Evolutionary conservation across 2,797 vertebrate species (phyloP).

Genomic region (Limosa lapponica): DNA sequence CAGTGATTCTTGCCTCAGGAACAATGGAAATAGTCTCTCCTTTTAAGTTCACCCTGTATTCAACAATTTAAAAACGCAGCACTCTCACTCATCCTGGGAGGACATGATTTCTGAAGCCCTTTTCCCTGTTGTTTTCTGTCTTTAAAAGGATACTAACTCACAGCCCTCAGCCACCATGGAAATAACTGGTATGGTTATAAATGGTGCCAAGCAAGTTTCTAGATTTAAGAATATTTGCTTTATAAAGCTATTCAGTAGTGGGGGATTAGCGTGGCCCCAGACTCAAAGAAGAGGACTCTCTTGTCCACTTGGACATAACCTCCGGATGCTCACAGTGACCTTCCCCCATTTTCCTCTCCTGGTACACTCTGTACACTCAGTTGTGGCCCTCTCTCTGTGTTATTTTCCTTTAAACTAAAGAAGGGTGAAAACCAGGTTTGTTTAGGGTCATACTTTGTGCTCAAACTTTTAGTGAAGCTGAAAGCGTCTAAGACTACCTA

Average conservation of each 20-base stretch:
- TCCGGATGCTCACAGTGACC: background rate
- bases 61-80: constrained; percentile 7
- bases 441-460: background rate
- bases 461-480: background rate
- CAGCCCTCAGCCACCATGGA: background rate
- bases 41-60: constrained; percentile 14
- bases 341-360: background rate
- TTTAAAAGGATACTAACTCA: background rate
- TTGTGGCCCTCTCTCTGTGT: rapidly evolving
- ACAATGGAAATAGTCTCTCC: constrained; percentile 29
- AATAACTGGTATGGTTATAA: constrained; percentile 1
- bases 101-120: background rate
- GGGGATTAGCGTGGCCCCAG: background rate
- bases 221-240: background rate
- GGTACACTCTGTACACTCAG: background rate
- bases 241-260: background rate
- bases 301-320: background rate
- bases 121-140: constrained; percentile 6
- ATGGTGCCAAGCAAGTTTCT: background rate
- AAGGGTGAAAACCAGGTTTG: background rate
- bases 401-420: background rate
- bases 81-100: background rate
- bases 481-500: background rate
- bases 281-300: background rate
- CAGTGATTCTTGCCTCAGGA: constrained; percentile 30